Evolutionary conservation across 1,140 invertebrate species (phyloP), one percentile per base, ranked within the genome.

Genomic region (Coelopa frigida): DNA sequence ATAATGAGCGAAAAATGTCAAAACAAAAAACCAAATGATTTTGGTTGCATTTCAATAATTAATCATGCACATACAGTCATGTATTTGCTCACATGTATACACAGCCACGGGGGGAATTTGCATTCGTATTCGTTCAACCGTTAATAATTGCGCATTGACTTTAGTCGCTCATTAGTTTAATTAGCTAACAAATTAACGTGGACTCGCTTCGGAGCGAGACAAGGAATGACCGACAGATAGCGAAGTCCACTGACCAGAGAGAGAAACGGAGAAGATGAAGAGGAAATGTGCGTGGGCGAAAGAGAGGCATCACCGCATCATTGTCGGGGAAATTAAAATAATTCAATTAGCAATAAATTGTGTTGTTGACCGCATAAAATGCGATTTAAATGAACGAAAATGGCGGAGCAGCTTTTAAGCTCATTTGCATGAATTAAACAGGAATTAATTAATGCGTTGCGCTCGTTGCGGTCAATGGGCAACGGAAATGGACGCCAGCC

Each of bases 121-220:
- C 27, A 29, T 29, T 29, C 8, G 14, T 29, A 8, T 8, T 14
- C 27, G 27, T 29, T 14, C 27, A 29, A 29, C 27, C 8, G 27
- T 10, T 29, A 50, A 46, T 50, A 40, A 50, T 35, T 62, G 62
- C 65, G 59, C 65, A 66, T 65, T 66, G 62, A 66, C 62, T 66
- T 66, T 65, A 58, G 65, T 57, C 62, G 62, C 62, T 65, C 62
- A 66, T 66, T 66, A 66, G 61, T 66, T 65, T 66, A 66, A 66
- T 66, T 66, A 66, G 62, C 59, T 58, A 59, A 66, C 62, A 65
- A 66, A 66, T 66, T 66, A 66, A 66, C 62, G 56, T 55, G 57
- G 58, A n/a, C n/a, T n/a, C n/a, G n/a, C n/a, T n/a, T n/a, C n/a
- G n/a, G n/a, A n/a, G n/a, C n/a, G n/a, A n/a, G n/a, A n/a, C 41